A percentile compares a stretch with the other conserved stretches of the same genome.
Conservation (phyloP, 2,888 invertebrate species). For the Tetragonisca angustula region DNA sequence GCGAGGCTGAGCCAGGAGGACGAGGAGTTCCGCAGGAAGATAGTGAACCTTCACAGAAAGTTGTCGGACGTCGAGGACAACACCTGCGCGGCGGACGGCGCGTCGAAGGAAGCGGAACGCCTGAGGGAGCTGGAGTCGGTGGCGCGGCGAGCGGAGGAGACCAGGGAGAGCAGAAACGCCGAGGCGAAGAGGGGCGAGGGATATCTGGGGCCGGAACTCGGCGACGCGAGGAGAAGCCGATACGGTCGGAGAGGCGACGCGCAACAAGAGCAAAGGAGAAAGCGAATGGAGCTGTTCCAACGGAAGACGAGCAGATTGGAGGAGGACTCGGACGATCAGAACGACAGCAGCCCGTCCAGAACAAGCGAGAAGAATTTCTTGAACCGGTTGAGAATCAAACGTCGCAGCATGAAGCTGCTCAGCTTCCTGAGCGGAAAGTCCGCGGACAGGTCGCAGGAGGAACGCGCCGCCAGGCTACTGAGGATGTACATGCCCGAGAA, state of each 20-base stretch:
- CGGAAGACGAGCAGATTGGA: slow-evolving; percentile 76
- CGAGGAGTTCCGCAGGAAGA: slow-evolving; percentile 81
- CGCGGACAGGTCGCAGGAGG: slow-evolving; percentile 78
- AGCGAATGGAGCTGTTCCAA: slow-evolving; percentile 73
- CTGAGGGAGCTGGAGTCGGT: slow-evolving; percentile 70
- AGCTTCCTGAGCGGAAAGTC: slow-evolving; percentile 80
- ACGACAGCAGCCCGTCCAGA: slow-evolving; percentile 62
- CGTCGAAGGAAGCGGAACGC: slow-evolving; percentile 58
- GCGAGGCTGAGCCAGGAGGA: slow-evolving; percentile 80
- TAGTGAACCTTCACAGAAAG: slow-evolving; percentile 80
- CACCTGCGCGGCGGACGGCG: slow-evolving; percentile 21
- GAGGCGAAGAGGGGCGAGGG: slow-evolving; percentile 50
- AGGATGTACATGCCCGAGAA: slow-evolving; percentile 80
- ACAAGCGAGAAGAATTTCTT: slow-evolving; percentile 75
- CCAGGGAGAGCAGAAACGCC: slow-evolving; percentile 62
- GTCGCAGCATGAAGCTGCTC: slow-evolving; percentile 79
- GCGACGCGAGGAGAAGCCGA: slow-evolving; percentile 40
- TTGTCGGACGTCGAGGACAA: slow-evolving; percentile 75
- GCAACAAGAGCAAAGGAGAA: slow-evolving; percentile 68
- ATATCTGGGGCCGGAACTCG: slow-evolving; percentile 23
- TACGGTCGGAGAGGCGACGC: slow-evolving; percentile 62
- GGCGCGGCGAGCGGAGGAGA: slow-evolving; percentile 72
- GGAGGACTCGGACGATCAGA: slow-evolving; percentile 69
- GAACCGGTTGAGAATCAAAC: slow-evolving; percentile 75
- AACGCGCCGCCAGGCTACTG: slow-evolving; percentile 77